Conservation (phyloP, 2,888 invertebrate genomes). For the Nasonovia ribisnigri region DNA sequence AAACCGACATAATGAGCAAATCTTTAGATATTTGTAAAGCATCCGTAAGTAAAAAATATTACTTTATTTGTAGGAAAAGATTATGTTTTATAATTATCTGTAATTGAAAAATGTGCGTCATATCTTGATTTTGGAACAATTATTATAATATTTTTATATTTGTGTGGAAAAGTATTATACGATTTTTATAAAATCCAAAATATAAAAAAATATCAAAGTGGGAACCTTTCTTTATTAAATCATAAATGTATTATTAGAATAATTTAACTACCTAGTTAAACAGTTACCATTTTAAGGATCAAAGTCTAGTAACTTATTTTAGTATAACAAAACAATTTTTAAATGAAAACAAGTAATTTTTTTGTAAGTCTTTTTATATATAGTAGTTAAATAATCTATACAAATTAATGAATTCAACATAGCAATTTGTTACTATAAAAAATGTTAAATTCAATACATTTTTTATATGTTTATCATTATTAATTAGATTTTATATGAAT, state of each 20-base stretch:
- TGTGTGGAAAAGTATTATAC: neutral
- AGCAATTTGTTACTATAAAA: neutral
- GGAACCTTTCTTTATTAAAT: neutral
- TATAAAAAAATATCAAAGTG: neutral
- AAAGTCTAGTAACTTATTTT: neutral
- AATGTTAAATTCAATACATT: neutral
- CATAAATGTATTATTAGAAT: neutral
- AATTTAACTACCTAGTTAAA: neutral
- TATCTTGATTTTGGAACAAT: neutral
- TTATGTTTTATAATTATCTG: neutral
- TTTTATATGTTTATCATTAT: neutral
- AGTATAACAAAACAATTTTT: neutral
- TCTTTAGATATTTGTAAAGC: slow-evolving; percentile 60
- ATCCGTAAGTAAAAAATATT: slow-evolving; percentile 52
- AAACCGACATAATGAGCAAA: slow-evolving; percentile 41
- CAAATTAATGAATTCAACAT: neutral
- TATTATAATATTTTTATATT: neutral
- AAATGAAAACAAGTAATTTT: neutral
- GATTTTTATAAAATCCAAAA: neutral
- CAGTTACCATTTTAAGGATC: neutral
- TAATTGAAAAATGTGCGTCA: neutral
- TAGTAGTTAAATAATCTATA: too few species aligned
- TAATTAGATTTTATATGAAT: neutral
- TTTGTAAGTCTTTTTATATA: too few species aligned
- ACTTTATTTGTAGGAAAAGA: neutral